A percentile compares a stretch with the other conserved stretches of the same genome.
These are phyloP conservation scores for Geotria australis DNA, from an alignment of 2,797 vertebrate genomes.

Conservation along the genomic window DNA sequence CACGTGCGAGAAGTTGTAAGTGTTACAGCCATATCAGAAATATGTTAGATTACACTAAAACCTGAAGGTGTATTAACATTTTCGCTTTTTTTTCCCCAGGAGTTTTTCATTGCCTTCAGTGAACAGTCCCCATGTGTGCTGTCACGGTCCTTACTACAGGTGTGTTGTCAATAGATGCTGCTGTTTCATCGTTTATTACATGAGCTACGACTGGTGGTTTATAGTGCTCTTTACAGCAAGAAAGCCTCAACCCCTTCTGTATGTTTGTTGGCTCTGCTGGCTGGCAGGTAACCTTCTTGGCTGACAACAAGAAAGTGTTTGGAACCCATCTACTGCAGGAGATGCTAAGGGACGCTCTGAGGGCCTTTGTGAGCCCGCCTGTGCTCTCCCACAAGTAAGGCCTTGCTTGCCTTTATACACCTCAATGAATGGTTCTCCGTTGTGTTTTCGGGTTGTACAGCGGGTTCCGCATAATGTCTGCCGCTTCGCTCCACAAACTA, in stretches of 20 bases:
- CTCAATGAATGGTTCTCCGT: neutral
- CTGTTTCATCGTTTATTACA: neutral
- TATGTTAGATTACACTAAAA: too few relatives aligned
- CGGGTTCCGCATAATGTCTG: too few relatives aligned
- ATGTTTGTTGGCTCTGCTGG: neutral
- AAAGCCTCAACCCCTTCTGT: too few relatives aligned
- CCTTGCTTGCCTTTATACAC: too few relatives aligned
- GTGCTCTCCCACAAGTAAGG: constrained; percentile 86
- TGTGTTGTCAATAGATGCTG: constrained; percentile 8
- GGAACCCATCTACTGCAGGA: constrained; percentile 94
- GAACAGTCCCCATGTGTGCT: constrained; percentile 94
- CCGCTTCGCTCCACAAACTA: too few relatives aligned
- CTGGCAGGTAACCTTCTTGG: constrained; percentile 63
- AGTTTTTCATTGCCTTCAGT: constrained; percentile 97
- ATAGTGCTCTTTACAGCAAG: too few relatives aligned
- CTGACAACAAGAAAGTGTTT: constrained; percentile 94
- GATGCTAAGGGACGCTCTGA: constrained; percentile 88
- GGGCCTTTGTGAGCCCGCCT: constrained; percentile 84
- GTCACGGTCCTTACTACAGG: constrained; percentile 82
- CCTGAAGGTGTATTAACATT: too few relatives aligned
- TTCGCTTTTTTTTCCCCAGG: constrained; percentile 15
- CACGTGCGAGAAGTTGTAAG: too few relatives aligned
- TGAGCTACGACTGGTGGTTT: too few relatives aligned
- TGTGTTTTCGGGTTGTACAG: neutral
- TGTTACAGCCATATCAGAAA: too few relatives aligned